Evolutionary conservation across 2,797 vertebrate species (phyloP).

Genomic region (Yasuhikotakia modesta): DNA sequence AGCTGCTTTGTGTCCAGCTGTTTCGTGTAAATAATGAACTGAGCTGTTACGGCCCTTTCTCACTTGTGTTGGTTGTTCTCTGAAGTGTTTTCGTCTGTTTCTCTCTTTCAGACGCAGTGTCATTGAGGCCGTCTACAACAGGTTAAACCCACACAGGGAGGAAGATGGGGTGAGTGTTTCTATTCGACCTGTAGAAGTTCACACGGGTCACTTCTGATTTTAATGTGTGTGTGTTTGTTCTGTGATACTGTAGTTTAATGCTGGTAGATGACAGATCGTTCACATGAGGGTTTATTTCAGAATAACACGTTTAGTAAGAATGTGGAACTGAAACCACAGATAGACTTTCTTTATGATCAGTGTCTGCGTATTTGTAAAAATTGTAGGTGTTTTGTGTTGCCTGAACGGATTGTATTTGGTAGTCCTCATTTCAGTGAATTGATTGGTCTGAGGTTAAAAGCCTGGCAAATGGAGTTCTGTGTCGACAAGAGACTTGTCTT

Average conservation of each 20-base stretch:
- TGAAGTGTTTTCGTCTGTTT: slow-evolving; percentile 38
- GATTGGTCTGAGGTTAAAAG: slow-evolving; percentile 17
- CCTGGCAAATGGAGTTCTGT: neutral
- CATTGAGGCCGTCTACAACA: slow-evolving; percentile 97
- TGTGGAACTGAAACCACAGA: neutral
- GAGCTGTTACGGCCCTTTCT: neutral
- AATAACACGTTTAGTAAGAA: slow-evolving; percentile 25
- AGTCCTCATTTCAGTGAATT: slow-evolving; percentile 38
- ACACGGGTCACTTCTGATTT: slow-evolving; percentile 5
- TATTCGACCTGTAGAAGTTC: slow-evolving; percentile 29
- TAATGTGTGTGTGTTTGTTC: neutral
- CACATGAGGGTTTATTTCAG: slow-evolving; percentile 1
- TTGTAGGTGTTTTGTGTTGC: slow-evolving; percentile 18
- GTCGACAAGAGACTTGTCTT: slow-evolving; percentile 41
- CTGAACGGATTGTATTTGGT: slow-evolving; percentile 34
- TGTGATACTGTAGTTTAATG: neutral
- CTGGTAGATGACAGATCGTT: slow-evolving; percentile 1
- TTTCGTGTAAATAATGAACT: neutral
- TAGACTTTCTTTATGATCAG: slow-evolving; percentile 3
- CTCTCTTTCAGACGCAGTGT: slow-evolving; percentile 87
- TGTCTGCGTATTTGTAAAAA: slow-evolving; percentile 28
- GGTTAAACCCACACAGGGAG: slow-evolving; percentile 98
- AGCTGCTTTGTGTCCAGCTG: neutral
- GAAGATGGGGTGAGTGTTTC: slow-evolving; percentile 91
- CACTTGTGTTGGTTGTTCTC: neutral